Conservation (phyloP, 2,888 invertebrate genomes). For the Hartigia nigra region DNA sequence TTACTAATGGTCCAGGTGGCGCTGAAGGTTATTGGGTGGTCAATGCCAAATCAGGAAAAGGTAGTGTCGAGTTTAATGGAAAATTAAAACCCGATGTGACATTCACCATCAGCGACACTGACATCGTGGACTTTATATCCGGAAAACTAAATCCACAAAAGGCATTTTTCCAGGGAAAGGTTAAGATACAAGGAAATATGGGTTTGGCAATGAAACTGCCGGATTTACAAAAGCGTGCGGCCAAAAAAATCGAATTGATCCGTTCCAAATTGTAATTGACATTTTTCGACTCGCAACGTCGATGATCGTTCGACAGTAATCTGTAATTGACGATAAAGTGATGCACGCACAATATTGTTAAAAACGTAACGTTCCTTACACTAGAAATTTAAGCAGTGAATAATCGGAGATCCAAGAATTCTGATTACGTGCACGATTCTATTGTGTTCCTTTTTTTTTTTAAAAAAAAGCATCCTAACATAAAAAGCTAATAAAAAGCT, state of each 20-base stretch:
- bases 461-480: neutral
- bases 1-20: constrained; percentile 83
- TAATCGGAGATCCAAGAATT: neutral
- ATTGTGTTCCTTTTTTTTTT: neutral
- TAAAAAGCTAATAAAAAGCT: neutral
- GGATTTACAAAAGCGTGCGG: constrained; percentile 81
- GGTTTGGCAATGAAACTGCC: constrained; percentile 94
- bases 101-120: constrained; percentile 88
- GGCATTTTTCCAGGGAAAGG: constrained; percentile 95
- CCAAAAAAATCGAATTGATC: constrained; percentile 78
- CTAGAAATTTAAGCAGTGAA: neutral
- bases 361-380: neutral
- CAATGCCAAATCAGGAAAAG: constrained; percentile 90
- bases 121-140: constrained; percentile 87
- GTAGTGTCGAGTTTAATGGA: constrained; percentile 84
- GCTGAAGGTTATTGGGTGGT: constrained; percentile 91
- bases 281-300: neutral
- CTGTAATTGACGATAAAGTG: neutral
- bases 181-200: constrained; percentile 97
- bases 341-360: neutral
- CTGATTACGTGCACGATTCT: neutral
- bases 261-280: constrained; percentile 78
- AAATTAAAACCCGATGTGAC: constrained; percentile 87
- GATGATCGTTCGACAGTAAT: neutral
- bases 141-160: constrained; percentile 96